Base-by-base conservation (phyloP, 2,888 invertebrate genomes). In the Agrotis ipsilon region DNA sequence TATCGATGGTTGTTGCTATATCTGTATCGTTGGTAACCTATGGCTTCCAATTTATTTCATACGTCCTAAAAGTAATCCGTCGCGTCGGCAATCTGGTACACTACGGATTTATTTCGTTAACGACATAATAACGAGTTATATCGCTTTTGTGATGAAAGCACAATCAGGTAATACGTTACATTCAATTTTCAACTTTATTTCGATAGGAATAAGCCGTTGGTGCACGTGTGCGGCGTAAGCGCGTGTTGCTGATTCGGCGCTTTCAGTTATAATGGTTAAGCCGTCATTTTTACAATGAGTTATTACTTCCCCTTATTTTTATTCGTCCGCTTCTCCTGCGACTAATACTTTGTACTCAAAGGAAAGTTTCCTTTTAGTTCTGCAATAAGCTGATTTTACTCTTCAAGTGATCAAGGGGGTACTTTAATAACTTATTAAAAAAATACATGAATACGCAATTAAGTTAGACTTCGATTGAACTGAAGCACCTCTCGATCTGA, bases 91-190 rank as follows among this genome's bases (percentile, higher is more conserved):
- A 81, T 83, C 68, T 81, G 81, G 64, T 73, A 81, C 80, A 73
- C 73, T 68, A 62, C 63, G 65, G 82, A 78, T 88, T 90, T 89
- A 89, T 89, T 84, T 89, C 87, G 89, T 90, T 91, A 90, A 88
- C 88, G 86, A 87, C 84, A 88, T 88, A 89, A 90, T 91, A 88
- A 89, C 87, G 85, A 87, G 82, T 86, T 86, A 85, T 86, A 90
- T 85, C 84, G 84, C 80, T 87, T 87, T 85, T 83, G 81, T 83
- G 61, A 81, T 78, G 81, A 83, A 83, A 84, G 83, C 83, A 82
- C 76, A 72, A 79, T 81, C 72, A 67, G 71, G 59, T 71, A 68
- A 51, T 66, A 61, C 19, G 59, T 43, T 70, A 69, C 69, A 76
- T 32, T 52, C 72, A 63, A 78, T 73, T 76, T 73, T 80, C 75